These are phyloP conservation scores for Pomatorhinus ruficollis DNA, from an alignment of 2,113 vertebrate species.

Conservation along the genomic window DNA sequence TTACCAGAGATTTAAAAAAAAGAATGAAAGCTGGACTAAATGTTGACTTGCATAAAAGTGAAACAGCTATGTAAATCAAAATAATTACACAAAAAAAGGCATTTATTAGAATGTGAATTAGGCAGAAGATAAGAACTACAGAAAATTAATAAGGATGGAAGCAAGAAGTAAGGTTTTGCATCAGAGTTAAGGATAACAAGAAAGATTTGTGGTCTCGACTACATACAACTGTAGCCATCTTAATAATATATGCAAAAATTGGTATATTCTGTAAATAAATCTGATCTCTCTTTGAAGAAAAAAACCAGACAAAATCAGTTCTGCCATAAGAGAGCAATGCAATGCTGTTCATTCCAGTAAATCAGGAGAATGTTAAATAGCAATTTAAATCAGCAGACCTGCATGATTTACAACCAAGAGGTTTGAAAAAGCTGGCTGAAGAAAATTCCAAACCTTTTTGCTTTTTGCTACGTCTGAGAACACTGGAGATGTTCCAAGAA, in stretches of 20 bases:
- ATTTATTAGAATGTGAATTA: background rate
- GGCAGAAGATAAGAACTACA: background rate
- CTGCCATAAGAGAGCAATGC: background rate
- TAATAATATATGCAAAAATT: background rate
- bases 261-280: background rate
- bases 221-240: background rate
- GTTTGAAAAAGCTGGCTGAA: background rate
- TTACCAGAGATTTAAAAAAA: background rate
- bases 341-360: background rate
- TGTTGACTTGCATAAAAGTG: background rate
- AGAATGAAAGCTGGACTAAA: background rate
- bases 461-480: background rate
- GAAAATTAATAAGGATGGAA: background rate
- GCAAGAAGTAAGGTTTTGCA: background rate
- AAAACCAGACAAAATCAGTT: background rate
- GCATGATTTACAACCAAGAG: background rate
- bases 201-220: background rate
- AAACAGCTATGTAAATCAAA: conserved; percentile 7
- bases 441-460: background rate
- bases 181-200: background rate
- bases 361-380: background rate
- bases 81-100: background rate
- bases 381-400: background rate
- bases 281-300: background rate
- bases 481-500: background rate